phyloP scores from a whole-genome alignment of 2,113 vertebrate species.

The Ceyx cyanopectus region DNA sequence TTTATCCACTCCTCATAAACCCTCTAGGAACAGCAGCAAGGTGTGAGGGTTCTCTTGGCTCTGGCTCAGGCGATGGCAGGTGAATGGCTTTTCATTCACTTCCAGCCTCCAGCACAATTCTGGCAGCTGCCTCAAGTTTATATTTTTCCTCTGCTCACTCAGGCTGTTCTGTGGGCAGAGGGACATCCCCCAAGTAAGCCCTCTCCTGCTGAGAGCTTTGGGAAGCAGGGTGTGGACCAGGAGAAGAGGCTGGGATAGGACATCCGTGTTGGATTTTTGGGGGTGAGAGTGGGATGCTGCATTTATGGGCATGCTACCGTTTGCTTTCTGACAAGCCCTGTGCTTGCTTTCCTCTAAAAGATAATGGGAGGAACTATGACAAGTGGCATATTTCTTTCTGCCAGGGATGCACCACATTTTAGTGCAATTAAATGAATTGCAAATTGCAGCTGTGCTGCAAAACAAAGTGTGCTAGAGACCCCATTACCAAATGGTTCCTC shows the following conservation, averaged over 20 bases:
- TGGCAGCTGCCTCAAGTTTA: background rate
- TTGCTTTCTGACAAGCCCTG: background rate
- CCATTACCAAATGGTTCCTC: background rate
- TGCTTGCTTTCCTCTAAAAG: background rate
- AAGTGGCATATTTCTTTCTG: background rate
- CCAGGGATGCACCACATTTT: background rate
- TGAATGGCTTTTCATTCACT: background rate
- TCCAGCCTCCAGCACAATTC: background rate
- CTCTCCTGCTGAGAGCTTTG: background rate
- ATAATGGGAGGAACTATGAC: background rate
- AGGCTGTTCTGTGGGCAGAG: background rate
- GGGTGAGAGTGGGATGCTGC: background rate
- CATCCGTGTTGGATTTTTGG: background rate
- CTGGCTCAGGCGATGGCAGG: background rate
- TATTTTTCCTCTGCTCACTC: background rate
- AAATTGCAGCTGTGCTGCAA: background rate
- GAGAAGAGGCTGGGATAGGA: background rate
- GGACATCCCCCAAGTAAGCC: background rate
- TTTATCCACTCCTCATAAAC: background rate
- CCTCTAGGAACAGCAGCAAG: background rate
- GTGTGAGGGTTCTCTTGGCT: background rate
- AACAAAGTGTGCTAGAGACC: background rate
- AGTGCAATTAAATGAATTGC: conserved; percentile 15
- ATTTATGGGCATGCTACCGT: rapidly evolving
- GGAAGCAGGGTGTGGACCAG: background rate